Base-by-base conservation (phyloP, 2,888 invertebrate species). In the Dynastes hyllus region DNA sequence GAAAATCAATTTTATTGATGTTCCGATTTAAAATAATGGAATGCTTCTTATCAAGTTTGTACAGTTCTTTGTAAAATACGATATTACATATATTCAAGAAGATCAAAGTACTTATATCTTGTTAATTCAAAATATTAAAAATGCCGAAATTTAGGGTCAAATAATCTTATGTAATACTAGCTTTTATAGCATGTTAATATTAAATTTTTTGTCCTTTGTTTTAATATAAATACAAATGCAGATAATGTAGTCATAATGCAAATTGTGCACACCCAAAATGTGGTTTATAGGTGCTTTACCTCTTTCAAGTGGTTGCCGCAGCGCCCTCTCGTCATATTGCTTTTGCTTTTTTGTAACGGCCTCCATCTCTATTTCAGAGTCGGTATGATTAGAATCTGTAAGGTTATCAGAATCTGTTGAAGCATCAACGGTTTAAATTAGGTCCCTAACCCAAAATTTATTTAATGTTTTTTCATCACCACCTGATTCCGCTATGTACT, bases 251-350 rank as follows among this genome's bases (percentile, higher is more conserved):
- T 50, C 50, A 2, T 37, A 6, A 37, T 37, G 11, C 11, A 11
- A 45, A 11, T 11, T 45, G 11, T 45, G 45, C 11, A 8, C 45
- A 45, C 11, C 11, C 45, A 11, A 11, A 8, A 45, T 11, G 8
- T 45, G 45, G 45, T 11, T 45, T 45, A 45, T 45, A 16, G n/a
- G 53, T 50, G 16, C 8, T 11, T 51, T 84, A 89, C 89, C 88
- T 88, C 92, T 90, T 75, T 92, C 93, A 32, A 95, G 86, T 0
- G 95, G 94, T 77, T 93, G 90, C 67, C 92, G 89, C 75, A 95
- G 87, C 82, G 93, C 92, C 32, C 91, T 89, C 86, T 92, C 92
- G 85, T 92, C 92, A 81, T 91, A 89, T 80, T 90, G 88, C 80
- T 90, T 89, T 78, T 90, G 89, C 75, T 89, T 89, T 83, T 91